Evolutionary conservation across 2,113 vertebrate species (phyloP), one percentile per base, ranked within the genome.

Genomic region (Penelope pileata): DNA sequence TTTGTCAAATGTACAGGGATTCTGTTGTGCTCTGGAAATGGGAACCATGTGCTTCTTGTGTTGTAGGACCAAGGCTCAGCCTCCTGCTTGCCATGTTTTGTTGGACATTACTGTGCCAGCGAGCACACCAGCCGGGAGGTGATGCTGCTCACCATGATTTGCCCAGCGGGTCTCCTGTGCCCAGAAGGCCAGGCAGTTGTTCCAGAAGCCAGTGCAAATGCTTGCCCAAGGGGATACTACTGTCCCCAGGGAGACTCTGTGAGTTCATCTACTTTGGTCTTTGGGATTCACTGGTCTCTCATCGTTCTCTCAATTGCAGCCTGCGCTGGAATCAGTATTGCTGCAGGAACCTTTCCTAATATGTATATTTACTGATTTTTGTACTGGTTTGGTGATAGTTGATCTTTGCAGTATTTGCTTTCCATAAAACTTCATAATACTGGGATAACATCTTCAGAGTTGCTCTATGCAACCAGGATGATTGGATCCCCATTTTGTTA

Each of bases 211-310:
- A 96, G 94, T 11, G 96, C 97, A 47, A 97, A 98, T 30, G 97
- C 98, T 68, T 99, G 99, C 83, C 99, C 99, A 9, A 98, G 48
- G 90, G 99, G 99, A 50, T 99, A 98, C 91, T 99, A 98, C 96
- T 99, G 98, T 82, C 98, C 98, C 1, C 98, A 83, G 74, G 98
- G 98, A 90, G 88, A 95, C 38, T 45, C 97, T 38, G 99, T 99
- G 92, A 99, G 98, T 97, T 81, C 11, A 60, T 18, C 9, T 60
- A 29, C 17, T 78, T 74, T 56, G 12, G 19, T 51, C 27, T 34
- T 19, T 83, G 50, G 54, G 5, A 21, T 18, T 67, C 24, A 0
- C 16, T 4, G 0, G 16, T 45, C 36, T 43, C 62, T 23, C 38
- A 8, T 27, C 32, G 42, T n/a, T 7, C 4, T 17, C n/a, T 58